Conservation (phyloP, 2,113 vertebrate species). For the Psophia crepitans region DNA sequence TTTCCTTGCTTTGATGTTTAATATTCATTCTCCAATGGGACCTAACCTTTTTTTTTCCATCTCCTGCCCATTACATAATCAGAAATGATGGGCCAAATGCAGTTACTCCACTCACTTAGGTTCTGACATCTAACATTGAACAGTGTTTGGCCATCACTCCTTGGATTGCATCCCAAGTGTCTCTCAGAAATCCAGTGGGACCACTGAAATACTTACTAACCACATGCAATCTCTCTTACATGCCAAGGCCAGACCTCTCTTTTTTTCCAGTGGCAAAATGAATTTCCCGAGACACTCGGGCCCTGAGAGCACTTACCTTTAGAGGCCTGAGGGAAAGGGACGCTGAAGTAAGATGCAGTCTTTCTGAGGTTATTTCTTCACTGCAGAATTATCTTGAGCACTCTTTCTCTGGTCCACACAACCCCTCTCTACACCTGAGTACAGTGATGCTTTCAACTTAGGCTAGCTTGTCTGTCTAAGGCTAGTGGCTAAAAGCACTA, state of each 20-base stretch:
- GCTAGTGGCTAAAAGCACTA: background rate
- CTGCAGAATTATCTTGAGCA: background rate
- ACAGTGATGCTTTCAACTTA: background rate
- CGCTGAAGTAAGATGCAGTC: background rate
- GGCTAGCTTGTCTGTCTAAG: background rate
- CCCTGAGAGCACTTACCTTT: background rate
- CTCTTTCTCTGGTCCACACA: slow-evolving; percentile 12
- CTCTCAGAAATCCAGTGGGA: background rate
- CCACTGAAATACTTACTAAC: background rate
- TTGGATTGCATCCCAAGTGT: background rate
- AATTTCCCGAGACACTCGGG: background rate
- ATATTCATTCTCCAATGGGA: background rate
- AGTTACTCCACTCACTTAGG: background rate
- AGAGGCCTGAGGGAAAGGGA: background rate
- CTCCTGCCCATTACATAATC: background rate
- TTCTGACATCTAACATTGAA: background rate
- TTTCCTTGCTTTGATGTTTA: background rate
- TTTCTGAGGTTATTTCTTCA: slow-evolving; percentile 19
- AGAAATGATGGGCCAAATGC: background rate
- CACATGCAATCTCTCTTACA: background rate
- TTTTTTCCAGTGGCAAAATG: background rate
- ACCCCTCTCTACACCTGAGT: background rate
- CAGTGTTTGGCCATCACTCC: background rate
- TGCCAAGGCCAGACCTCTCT: background rate
- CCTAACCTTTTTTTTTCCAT: background rate